These are phyloP conservation scores for Monodelphis domestica DNA, from an alignment of 2,797 vertebrate species.

Conservation along the genomic window DNA sequence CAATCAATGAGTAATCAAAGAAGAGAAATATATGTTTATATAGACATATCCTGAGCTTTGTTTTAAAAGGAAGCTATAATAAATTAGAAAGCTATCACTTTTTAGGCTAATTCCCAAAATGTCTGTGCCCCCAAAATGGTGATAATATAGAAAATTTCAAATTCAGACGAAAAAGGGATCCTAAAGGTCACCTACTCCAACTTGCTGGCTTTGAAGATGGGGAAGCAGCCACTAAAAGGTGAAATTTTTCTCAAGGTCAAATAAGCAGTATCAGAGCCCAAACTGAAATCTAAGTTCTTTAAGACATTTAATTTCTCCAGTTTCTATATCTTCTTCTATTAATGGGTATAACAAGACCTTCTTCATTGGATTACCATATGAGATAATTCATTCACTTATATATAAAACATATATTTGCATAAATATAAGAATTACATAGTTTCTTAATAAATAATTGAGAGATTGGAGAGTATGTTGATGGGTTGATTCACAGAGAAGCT, in stretches of 20 bases:
- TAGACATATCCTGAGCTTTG: neutral
- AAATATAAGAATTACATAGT: neutral
- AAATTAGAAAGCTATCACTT: neutral
- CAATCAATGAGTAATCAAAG: conserved; percentile 26
- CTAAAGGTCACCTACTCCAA: neutral
- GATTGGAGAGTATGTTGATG: neutral
- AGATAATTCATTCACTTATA: neutral
- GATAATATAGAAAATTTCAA: neutral
- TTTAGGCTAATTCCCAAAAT: neutral
- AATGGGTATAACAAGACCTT: neutral
- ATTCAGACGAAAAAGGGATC: neutral
- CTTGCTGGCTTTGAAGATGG: neutral
- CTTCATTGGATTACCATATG: neutral
- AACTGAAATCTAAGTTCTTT: neutral
- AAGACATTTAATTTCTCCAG: neutral
- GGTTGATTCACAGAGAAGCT: neutral
- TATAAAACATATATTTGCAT: neutral
- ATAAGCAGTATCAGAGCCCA: neutral
- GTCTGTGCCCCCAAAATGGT: neutral
- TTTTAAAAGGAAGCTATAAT: conserved; percentile 27
- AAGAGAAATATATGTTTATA: conserved; percentile 8
- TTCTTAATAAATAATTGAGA: neutral
- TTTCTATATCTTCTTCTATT: neutral
- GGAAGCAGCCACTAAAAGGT: neutral
- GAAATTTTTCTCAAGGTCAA: neutral